These are phyloP conservation scores for Thalpophila matura DNA, from an alignment of 2,888 invertebrate species.

Conservation along the genomic window DNA sequence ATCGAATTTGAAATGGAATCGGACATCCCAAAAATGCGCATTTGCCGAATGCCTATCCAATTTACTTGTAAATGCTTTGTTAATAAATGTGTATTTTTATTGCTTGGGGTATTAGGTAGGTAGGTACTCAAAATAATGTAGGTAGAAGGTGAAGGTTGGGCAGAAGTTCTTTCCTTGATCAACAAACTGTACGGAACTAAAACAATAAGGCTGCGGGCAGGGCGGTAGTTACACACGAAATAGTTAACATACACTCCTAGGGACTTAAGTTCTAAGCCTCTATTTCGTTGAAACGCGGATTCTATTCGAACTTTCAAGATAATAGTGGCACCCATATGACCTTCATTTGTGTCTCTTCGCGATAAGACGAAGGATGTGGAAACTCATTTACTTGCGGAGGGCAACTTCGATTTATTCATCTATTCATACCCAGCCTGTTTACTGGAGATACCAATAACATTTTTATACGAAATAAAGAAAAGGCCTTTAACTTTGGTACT, in stretches of 20 bases:
- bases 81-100: conserved; percentile 22
- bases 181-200: conserved; percentile 16
- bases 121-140: not conserved
- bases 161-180: conserved; percentile 16
- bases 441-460: conserved; percentile 32
- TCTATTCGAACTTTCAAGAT: conserved; percentile 42
- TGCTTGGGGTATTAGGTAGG: not conserved
- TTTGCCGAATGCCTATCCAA: conserved; percentile 43
- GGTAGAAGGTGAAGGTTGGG: not conserved
- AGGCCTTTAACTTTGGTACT: not conserved
- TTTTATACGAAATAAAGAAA: conserved; percentile 20
- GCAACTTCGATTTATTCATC: conserved; percentile 44
- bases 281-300: conserved; percentile 42
- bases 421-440: conserved; percentile 37
- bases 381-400: conserved; percentile 48
- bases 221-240: conserved; percentile 22
- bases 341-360: conserved; percentile 46
- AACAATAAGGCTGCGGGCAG: conserved; percentile 20
- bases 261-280: conserved; percentile 27
- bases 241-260: conserved; percentile 40
- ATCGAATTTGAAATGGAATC: conserved; percentile 51
- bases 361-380: conserved; percentile 43
- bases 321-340: conserved; percentile 30
- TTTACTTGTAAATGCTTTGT: conserved; percentile 32
- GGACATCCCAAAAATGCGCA: conserved; percentile 36